Evolutionary conservation across 2,888 invertebrate genomes (phyloP).

Genomic region (Gymnocheta viridis): DNA sequence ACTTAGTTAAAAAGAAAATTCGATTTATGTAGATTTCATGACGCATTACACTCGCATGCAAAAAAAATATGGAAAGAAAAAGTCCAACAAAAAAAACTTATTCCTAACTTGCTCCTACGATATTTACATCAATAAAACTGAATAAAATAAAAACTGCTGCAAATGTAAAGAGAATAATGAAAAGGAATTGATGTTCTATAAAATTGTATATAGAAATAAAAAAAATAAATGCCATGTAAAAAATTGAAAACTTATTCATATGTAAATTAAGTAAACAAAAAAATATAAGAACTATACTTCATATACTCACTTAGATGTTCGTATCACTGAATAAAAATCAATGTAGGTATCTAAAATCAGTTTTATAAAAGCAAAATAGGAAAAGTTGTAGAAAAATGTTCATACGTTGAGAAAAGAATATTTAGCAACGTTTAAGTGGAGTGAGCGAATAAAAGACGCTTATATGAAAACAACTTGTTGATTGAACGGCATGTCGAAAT

Average conservation of each 20-base stretch:
- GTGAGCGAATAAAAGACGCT: slow-evolving; percentile 18
- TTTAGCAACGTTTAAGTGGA: slow-evolving; percentile 19
- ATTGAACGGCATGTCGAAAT: slow-evolving; percentile 43
- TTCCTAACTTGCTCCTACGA: slow-evolving; percentile 25
- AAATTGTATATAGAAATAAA: slow-evolving; percentile 39
- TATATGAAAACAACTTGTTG: slow-evolving; percentile 50
- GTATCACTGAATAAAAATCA: slow-evolving; percentile 50
- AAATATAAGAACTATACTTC: neutral
- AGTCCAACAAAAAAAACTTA: slow-evolving; percentile 16
- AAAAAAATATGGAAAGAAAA: slow-evolving; percentile 4
- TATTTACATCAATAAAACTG: slow-evolving; percentile 37
- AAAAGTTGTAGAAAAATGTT: too few relatives aligned
- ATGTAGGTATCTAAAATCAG: slow-evolving; percentile 51
- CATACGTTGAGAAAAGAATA: neutral
- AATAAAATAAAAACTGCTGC: slow-evolving; percentile 30
- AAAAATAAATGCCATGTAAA: slow-evolving; percentile 12
- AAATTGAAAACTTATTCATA: slow-evolving; percentile 49
- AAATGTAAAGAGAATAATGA: slow-evolving; percentile 45
- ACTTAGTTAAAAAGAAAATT: slow-evolving; percentile 31
- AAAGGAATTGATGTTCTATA: slow-evolving; percentile 58
- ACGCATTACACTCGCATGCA: slow-evolving; percentile 38
- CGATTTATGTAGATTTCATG: slow-evolving; percentile 66
- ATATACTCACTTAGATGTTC: slow-evolving; percentile 8
- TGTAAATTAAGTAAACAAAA: slow-evolving; percentile 45
- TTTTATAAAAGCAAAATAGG: slow-evolving; percentile 21